Conservation (phyloP, 2,888 invertebrate species). For the Drosophila testacea region DNA sequence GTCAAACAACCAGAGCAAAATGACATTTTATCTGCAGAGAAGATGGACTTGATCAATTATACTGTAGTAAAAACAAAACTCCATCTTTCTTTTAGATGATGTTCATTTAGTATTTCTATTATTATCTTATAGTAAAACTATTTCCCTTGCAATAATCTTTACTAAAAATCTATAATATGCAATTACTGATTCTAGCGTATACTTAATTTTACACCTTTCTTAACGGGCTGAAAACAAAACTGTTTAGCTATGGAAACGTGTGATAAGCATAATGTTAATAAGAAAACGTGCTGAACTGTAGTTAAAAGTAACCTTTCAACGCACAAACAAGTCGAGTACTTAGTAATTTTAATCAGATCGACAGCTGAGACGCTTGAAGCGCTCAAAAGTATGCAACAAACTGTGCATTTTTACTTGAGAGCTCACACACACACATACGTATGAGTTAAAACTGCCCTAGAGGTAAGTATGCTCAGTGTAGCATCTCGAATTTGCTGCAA, state of each 20-base stretch:
- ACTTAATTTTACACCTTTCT: neutral
- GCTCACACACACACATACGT: conserved; percentile 7
- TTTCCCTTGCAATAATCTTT: neutral
- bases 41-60: neutral
- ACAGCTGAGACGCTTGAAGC: conserved; percentile 26
- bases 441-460: conserved; percentile 26
- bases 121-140: neutral
- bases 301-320: conserved; percentile 8
- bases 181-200: neutral
- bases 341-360: conserved; percentile 44
- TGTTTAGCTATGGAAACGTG: conserved; percentile 1
- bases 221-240: neutral
- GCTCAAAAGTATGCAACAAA: conserved; percentile 36
- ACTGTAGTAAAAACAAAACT: no score
- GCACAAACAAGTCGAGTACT: conserved; percentile 12
- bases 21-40: neutral
- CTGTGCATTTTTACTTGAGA: conserved; percentile 9
- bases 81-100: no score
- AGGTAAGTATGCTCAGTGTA: conserved; percentile 67
- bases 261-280: conserved; percentile 16
- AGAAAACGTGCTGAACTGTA: conserved; percentile 16
- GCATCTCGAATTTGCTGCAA: conserved; percentile 68
- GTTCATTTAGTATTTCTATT: neutral
- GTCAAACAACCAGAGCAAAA: neutral
- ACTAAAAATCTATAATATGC: neutral